Base-by-base conservation (phyloP, 2,888 invertebrate genomes). In the Hirtodrosophila cameraria region DNA sequence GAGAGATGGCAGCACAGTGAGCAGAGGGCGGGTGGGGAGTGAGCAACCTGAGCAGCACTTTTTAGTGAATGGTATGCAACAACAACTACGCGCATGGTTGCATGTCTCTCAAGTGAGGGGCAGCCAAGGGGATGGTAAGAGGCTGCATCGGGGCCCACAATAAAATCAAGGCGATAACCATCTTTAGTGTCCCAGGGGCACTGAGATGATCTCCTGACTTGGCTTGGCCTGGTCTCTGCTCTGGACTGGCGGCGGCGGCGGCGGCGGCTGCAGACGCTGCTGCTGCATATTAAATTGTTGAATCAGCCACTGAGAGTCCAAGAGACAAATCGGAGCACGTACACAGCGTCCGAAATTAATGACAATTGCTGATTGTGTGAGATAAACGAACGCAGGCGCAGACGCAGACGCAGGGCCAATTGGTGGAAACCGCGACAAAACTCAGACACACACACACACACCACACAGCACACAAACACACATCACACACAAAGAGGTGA, bases 231-330 rank as follows among this genome's bases (percentile, higher is more conserved):
- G 11, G 6, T 1, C 15, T 36, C 11, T 12, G 20, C 20, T n/a
- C 28, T n/a, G 15, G 13, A 7, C n/a, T 25, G 43, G 27, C 6
- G n/a, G n/a, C n/a, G 5, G 41, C 3, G 28, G 12, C 20, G 9
- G 36, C 49, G 6, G 41, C 27, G 13, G 12, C 55, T 43, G 59
- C 27, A 20, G 42, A 28, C n/a, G 15, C 53, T 16, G 41, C 65
- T 55, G 88, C 84, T 88, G 88, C 88, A 89, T 89, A 90, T 88
- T 89, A 90, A 90, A 89, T 77, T 85, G 80, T 80, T 79, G 81
- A 72, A 81, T 75, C 82, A 79, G 70, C 72, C 64, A 75, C 66
- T 53, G 52, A 53, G 64, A 68, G 68, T 52, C 58, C 55, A 33
- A 61, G 79, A 86, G 86, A 86, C 86, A 77, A 84, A 87, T 84